phyloP scores from a whole-genome alignment of 1,140 invertebrate genomes.

The Drosophila ohnishii region DNA sequence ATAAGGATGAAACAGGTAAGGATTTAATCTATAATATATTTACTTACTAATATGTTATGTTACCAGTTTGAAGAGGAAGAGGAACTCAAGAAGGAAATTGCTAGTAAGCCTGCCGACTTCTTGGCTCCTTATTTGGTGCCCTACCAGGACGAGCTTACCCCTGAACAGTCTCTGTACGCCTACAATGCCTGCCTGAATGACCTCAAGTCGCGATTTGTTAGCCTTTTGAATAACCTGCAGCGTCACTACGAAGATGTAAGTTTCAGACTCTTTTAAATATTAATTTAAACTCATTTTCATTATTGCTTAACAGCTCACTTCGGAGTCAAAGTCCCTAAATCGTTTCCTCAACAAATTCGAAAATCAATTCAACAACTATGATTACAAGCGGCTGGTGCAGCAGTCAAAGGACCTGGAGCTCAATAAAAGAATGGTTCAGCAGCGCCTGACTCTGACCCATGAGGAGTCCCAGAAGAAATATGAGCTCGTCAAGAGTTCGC shows the following conservation, averaged over 20 bases:
- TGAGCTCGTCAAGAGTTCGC: slow-evolving; percentile 66
- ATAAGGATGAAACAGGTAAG: slow-evolving; percentile 56
- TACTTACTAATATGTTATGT: too few relatives aligned
- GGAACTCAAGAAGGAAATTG: slow-evolving; percentile 72
- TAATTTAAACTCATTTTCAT: neutral
- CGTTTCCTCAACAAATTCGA: slow-evolving; percentile 76
- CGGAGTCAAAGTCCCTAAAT: slow-evolving; percentile 74
- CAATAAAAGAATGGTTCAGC: slow-evolving; percentile 80
- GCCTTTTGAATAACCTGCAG: slow-evolving; percentile 85
- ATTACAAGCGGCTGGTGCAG: slow-evolving; percentile 72
- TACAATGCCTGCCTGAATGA: slow-evolving; percentile 85
- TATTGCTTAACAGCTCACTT: slow-evolving; percentile 51
- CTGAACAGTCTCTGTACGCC: slow-evolving; percentile 80
- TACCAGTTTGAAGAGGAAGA: slow-evolving; percentile 82
- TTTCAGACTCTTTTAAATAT: neutral
- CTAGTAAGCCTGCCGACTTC: slow-evolving; percentile 84
- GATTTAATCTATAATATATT: too few relatives aligned
- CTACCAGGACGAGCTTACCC: slow-evolving; percentile 74
- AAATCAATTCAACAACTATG: slow-evolving; percentile 79
- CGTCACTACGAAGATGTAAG: slow-evolving; percentile 84
- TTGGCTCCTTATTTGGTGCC: slow-evolving; percentile 85
- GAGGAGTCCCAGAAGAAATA: slow-evolving; percentile 80
- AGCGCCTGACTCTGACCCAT: slow-evolving; percentile 72
- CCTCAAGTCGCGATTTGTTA: slow-evolving; percentile 84
- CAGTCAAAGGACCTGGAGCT: slow-evolving; percentile 76